phyloP scores from a whole-genome alignment of 2,113 vertebrate genomes.

The Cavia porcellus region DNA sequence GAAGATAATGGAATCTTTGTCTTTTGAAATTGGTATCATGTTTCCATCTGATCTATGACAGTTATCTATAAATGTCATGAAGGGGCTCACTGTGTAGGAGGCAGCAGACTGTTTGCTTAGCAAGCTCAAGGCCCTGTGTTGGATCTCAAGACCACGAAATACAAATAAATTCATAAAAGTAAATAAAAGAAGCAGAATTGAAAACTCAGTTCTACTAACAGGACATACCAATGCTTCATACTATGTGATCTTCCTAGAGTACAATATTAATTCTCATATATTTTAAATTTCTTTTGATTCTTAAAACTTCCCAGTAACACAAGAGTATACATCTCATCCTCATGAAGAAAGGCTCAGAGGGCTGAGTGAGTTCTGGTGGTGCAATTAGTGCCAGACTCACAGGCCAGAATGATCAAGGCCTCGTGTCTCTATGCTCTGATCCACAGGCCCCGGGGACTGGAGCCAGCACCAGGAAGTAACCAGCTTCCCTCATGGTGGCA shows the following conservation, averaged over 20 bases:
- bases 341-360: neutral
- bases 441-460: fast-evolving
- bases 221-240: neutral
- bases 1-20: neutral
- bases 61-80: fast-evolving
- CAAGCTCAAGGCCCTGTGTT: too few species aligned
- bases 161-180: neutral
- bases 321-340: fast-evolving
- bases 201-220: neutral
- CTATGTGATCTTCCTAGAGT: neutral
- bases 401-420: fast-evolving
- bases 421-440: fast-evolving
- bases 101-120: too few species aligned
- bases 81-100: neutral
- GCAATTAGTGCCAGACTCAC: fast-evolving
- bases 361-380: fast-evolving
- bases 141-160: neutral
- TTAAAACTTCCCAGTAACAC: neutral
- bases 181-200: neutral
- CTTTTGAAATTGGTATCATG: neutral
- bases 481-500: fast-evolving
- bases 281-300: neutral
- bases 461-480: fast-evolving
- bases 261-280: neutral
- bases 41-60: neutral